Evolutionary conservation across 2,797 vertebrate genomes (phyloP), one percentile per base, ranked within the genome.

Genomic region (Enoplosus armatus): DNA sequence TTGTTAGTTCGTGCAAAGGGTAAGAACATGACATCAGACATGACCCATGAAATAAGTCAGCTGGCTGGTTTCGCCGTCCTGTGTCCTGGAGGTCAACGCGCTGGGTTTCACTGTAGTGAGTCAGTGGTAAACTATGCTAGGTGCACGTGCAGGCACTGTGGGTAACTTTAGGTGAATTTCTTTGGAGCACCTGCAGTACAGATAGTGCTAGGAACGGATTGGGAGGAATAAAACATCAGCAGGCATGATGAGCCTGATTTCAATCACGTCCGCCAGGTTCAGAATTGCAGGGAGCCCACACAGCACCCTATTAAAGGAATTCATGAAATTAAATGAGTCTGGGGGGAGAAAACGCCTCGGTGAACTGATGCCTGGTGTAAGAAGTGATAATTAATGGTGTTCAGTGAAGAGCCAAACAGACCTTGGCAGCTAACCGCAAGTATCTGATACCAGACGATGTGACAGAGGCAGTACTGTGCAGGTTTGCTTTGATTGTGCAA

Each of bases 1-100:
- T 48, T n/a, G 53, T 60, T 70, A 15, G 58, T 78, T 47, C 31
- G 47, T 66, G n/a, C 58, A 54, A 58, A 72, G 16, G 54, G 29
- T 60, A 31, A 73, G 63, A 8, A 7, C 22, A 65, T 72, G 60
- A 80, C 41, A n/a, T 83, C 74, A 75, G 58, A 59, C 47, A 3
- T 56, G 60, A 76, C 53, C 55, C 60, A 66, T 29, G 33, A 72
- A 63, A 80, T 45, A 18, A 55, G n/a, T 76, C 50, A 43, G 48
- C 18, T 0, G 24, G 64, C 12, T n/a, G 11, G 61, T 72, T 63
- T 7, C 6, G 39, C 9, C 6, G 3, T 60, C 68, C 54, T 53
- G 75, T 27, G 29, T 65, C 29, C 60, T 59, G 29, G 64, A 63
- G 72, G 72, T 73, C 74, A 55, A 16, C 1, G 48, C 27, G 27